A percentile compares a stretch with the other conserved stretches of the same genome.
phyloP scores from a whole-genome alignment of 2,797 vertebrate species.

The Tauraco hartlaubi region DNA sequence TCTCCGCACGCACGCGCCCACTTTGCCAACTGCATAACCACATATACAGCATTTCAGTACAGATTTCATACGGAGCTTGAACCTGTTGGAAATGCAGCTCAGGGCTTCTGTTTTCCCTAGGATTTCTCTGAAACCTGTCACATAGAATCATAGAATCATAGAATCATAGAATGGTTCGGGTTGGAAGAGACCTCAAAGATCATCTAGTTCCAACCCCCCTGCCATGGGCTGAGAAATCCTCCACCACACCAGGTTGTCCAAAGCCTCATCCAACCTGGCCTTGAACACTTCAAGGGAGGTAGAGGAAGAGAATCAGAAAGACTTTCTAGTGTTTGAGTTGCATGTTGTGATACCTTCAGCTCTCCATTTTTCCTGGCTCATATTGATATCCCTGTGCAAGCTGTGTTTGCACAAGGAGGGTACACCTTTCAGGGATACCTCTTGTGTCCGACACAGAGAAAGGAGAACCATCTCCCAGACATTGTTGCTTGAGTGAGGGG shows the following conservation, averaged over 20 bases:
- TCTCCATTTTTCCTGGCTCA: neutral
- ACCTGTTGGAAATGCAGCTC: neutral
- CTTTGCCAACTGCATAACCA: neutral
- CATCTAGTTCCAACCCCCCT: too few species aligned
- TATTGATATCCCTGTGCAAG: neutral
- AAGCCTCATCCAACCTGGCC: too few species aligned
- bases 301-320: neutral
- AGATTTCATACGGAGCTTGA: neutral
- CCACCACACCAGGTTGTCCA: too few species aligned
- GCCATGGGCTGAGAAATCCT: too few species aligned
- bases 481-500: neutral
- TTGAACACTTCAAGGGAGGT: too few species aligned
- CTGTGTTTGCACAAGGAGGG: neutral
- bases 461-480: neutral
- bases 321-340: neutral
- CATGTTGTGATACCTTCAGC: neutral
- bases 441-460: neutral
- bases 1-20: fast-evolving
- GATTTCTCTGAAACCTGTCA: neutral
- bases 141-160: too few species aligned
- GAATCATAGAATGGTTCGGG: too few species aligned
- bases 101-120: neutral
- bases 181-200: too few species aligned
- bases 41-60: neutral
- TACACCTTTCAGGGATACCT: neutral